A percentile compares a stretch with the other conserved stretches of the same genome.
phyloP scores from a whole-genome alignment of 1,140 invertebrate species.

The Temnothorax curvispinosus region DNA sequence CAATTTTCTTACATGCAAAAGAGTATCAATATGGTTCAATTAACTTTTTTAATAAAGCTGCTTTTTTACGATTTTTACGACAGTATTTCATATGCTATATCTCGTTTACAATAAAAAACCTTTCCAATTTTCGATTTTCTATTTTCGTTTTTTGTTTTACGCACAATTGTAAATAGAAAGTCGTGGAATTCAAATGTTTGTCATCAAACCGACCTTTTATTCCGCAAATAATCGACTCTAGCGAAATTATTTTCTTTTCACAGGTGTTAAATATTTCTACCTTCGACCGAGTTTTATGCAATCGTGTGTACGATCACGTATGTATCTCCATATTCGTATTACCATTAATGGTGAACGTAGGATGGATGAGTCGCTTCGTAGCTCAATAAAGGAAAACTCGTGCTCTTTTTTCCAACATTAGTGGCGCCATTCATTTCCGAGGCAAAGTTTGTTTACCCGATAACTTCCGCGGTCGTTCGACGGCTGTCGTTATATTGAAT shows the following conservation, averaged over 20 bases:
- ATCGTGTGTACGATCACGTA: background rate
- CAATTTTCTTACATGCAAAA: background rate
- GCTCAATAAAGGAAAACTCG: slow-evolving; percentile 55
- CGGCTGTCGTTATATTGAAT: slow-evolving; percentile 53
- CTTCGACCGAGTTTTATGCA: background rate
- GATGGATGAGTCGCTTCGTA: slow-evolving; percentile 3
- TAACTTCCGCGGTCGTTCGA: slow-evolving; percentile 13
- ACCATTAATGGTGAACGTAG: slow-evolving; percentile 56
- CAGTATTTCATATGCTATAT: background rate
- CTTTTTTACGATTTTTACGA: background rate
- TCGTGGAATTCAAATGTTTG: background rate
- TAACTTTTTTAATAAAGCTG: background rate
- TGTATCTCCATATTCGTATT: slow-evolving; percentile 58
- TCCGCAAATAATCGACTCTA: background rate
- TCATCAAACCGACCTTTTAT: slow-evolving; percentile 5
- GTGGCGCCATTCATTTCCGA: slow-evolving; percentile 59
- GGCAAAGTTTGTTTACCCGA: slow-evolving; percentile 22
- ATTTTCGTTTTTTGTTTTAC: background rate
- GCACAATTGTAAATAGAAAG: background rate
- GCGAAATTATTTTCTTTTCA: slow-evolving; percentile 1
- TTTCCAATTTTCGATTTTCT: background rate
- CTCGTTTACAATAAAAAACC: background rate
- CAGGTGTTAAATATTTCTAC: background rate
- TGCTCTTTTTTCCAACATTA: slow-evolving; percentile 58
- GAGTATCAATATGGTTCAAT: background rate